A percentile compares a stretch with the other conserved stretches of the same genome.
phyloP scores from a whole-genome alignment of 2,113 vertebrate genomes.

The Prietella phreatophila region DNA sequence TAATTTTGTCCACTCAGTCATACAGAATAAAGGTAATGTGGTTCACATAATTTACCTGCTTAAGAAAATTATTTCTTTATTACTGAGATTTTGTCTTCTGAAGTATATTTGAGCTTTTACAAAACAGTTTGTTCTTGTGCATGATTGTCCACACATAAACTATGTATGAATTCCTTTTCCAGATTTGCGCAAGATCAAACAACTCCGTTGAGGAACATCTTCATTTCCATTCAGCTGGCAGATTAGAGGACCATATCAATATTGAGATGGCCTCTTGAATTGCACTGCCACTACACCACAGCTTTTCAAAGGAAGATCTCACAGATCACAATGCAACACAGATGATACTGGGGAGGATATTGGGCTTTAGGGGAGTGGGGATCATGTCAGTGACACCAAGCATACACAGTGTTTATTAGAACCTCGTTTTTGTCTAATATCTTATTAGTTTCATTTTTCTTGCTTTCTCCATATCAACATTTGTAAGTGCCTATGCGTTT shows the following conservation, averaged over 20 bases:
- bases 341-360: slow-evolving; percentile 43
- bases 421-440: slow-evolving; percentile 71
- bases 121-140: neutral
- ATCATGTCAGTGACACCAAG: slow-evolving; percentile 63
- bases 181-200: slow-evolving; percentile 50
- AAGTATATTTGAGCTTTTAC: neutral
- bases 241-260: slow-evolving; percentile 53
- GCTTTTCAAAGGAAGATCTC: slow-evolving; percentile 34
- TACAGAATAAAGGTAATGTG: neutral
- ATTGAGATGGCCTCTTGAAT: slow-evolving; percentile 47
- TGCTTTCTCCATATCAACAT: slow-evolving; percentile 60
- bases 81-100: neutral
- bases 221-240: slow-evolving; percentile 54
- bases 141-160: slow-evolving; percentile 33
- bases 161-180: slow-evolving; percentile 39
- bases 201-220: slow-evolving; percentile 45
- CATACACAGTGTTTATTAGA: slow-evolving; percentile 65
- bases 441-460: slow-evolving; percentile 73
- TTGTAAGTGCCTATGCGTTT: slow-evolving; percentile 64
- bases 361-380: slow-evolving; percentile 34
- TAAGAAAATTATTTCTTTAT: neutral
- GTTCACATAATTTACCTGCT: neutral
- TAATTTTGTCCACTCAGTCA: neutral
- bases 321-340: slow-evolving; percentile 36
- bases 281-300: slow-evolving; percentile 40